phyloP scores from a whole-genome alignment of 2,888 invertebrate genomes.

The Epistrophe eligans region DNA sequence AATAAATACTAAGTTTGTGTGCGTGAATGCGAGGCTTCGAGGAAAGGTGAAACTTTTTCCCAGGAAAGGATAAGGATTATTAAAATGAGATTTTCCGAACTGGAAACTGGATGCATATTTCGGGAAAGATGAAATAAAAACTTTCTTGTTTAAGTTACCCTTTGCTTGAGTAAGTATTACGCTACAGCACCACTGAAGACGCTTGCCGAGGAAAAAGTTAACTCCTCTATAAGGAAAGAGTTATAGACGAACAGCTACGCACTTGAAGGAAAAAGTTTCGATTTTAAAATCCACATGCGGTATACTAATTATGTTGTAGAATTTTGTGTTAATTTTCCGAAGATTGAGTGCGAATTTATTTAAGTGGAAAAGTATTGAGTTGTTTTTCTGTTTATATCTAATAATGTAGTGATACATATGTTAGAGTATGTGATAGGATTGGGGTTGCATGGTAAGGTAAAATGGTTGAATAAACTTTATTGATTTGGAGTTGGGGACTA shows the following conservation, averaged over 20 bases:
- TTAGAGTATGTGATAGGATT: too few relatives aligned
- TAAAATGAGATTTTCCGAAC: constrained; percentile 73
- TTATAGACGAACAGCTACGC: constrained; percentile 1
- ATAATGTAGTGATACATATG: too few relatives aligned
- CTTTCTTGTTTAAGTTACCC: constrained; percentile 55
- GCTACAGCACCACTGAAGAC: neutral
- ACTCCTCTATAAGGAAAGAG: constrained; percentile 21
- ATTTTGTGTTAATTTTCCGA: constrained; percentile 67
- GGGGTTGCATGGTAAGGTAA: too few relatives aligned
- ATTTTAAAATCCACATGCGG: constrained; percentile 70
- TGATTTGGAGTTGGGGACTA: too few relatives aligned
- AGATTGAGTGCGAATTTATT: constrained; percentile 71
- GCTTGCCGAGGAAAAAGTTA: constrained; percentile 42
- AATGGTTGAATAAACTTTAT: too few relatives aligned
- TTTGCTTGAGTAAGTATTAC: constrained; percentile 42
- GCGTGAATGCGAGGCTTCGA: constrained; percentile 16
- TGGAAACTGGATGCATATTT: constrained; percentile 41
- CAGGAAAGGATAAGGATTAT: constrained; percentile 64
- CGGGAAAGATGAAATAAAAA: constrained; percentile 40
- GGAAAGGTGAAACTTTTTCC: constrained; percentile 61
- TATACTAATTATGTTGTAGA: constrained; percentile 73
- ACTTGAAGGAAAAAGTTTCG: constrained; percentile 71
- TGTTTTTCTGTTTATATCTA: neutral
- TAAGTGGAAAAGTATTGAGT: constrained; percentile 73
- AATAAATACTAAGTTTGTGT: neutral